Percentiles rank a stretch among this genome's conserved stretches.
These are phyloP conservation scores for Cylas formicarius DNA, from an alignment of 1,140 invertebrate species.

Conservation along the genomic window DNA sequence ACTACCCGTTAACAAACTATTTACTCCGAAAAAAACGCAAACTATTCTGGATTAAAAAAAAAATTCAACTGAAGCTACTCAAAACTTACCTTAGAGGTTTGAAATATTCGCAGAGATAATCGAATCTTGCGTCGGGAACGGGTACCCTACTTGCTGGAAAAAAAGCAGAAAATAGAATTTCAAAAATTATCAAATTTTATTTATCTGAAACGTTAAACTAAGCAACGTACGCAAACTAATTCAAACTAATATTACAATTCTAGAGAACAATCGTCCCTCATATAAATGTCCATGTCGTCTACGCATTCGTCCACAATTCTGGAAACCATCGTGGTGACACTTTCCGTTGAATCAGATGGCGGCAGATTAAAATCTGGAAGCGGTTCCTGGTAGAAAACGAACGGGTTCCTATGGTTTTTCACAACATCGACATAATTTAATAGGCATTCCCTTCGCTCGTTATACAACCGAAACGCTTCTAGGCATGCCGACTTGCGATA, in stretches of 20 bases:
- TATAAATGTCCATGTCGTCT: slow-evolving; percentile 17
- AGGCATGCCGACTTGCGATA: slow-evolving; percentile 38
- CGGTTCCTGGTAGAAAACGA: slow-evolving; percentile 37
- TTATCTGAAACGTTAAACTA: too few species aligned
- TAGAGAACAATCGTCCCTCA: background rate
- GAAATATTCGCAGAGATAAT: slow-evolving; percentile 88
- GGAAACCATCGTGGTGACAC: slow-evolving; percentile 15
- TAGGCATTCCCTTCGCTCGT: slow-evolving; percentile 39
- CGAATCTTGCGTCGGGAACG: slow-evolving; percentile 92
- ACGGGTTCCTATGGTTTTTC: slow-evolving; percentile 44
- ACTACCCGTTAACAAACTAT: background rate
- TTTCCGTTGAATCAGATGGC: slow-evolving; percentile 14
- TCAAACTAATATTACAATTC: background rate
- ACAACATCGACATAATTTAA: slow-evolving; percentile 41
- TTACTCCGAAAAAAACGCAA: background rate
- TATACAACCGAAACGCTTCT: slow-evolving; percentile 38
- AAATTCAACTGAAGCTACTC: background rate
- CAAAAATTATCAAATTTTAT: too few species aligned
- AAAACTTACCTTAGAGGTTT: slow-evolving; percentile 85
- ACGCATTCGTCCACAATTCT: slow-evolving; percentile 21
- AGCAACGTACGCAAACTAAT: too few species aligned
- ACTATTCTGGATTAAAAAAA: background rate
- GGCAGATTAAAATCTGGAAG: slow-evolving; percentile 24
- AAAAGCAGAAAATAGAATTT: slow-evolving; percentile 35
- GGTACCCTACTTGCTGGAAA: slow-evolving; percentile 84